phyloP scores from a whole-genome alignment of 2,797 vertebrate genomes.

The Gymnoscopelus microlampas region DNA sequence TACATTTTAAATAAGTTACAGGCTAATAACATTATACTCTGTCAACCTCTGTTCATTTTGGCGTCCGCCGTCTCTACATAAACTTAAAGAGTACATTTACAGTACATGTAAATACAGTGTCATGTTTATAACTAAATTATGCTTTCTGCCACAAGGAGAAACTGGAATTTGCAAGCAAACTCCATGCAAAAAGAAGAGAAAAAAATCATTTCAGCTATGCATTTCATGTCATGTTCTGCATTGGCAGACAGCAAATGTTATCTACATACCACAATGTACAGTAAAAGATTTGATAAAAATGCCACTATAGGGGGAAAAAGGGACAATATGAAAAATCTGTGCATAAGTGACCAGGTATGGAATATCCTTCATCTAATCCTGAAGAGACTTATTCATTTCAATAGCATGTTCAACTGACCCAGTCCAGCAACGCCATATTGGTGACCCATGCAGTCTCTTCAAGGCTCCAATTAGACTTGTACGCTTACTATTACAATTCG shows the following conservation, averaged over 20 bases:
- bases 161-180: background rate
- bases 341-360: background rate
- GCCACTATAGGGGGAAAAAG: background rate
- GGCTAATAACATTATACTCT: slow-evolving; percentile 26
- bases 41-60: slow-evolving; percentile 17
- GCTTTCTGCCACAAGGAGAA: slow-evolving; percentile 1
- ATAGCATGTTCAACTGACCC: slow-evolving; percentile 13
- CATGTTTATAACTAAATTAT: slow-evolving; percentile 5
- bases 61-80: slow-evolving; percentile 1
- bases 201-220: background rate
- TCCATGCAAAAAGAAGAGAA: background rate
- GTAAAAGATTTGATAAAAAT: background rate
- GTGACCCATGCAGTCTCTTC: slow-evolving; percentile 19
- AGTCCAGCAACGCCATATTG: slow-evolving; percentile 11
- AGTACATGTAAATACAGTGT: background rate
- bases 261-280: background rate
- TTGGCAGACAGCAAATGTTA: background rate
- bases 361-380: background rate
- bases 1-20: slow-evolving; percentile 17
- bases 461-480: slow-evolving; percentile 75
- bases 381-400: slow-evolving; percentile 4
- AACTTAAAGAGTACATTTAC: slow-evolving; percentile 8
- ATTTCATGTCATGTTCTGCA: background rate
- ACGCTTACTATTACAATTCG: slow-evolving; percentile 79
- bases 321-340: background rate